Evolutionary conservation across 2,113 vertebrate genomes (phyloP), one percentile per base, ranked within the genome.

Genomic region (Dinomys branickii): DNA sequence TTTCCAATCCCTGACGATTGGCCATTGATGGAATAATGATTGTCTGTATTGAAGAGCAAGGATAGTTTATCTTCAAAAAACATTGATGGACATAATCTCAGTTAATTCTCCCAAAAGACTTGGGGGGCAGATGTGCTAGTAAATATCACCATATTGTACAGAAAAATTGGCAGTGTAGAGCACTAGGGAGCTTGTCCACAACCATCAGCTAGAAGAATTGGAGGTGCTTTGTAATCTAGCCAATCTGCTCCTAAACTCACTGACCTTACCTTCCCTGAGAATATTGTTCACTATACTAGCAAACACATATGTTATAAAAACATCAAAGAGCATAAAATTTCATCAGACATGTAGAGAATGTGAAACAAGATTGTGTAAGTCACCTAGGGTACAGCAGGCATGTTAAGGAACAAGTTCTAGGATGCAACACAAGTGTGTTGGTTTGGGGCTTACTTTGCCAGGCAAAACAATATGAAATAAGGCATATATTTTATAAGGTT

Each of bases 41-140:
- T 47, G n/a, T 44, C 52, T 33, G 0, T 24, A 14, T 50, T 2
- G 20, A 35, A 28, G 10, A 59, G 19, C 7, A 73, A 4, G 3
- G 8, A 7, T 1, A 26, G 35, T 33, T 91, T 3, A 5, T 4
- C n/a, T 47, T 90, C 50, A 86, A 30, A 85, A 65, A 41, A 12
- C 7, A 20, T 28, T 11, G 38, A 26, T 4, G 38, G 61, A 58
- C 2, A 12, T 0, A 7, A 75, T 24, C 26, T 24, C 28, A 8
- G 54, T 33, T n/a, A n/a, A 73, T 44, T 65, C 13, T 61, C 38
- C 54, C 3, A 1, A 2, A 1, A 78, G 47, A 59, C 14, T 2
- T 3, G 4, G 5, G 54, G 78, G 24, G 3, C 9, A 9, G 56
- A 4, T 4, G 0, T n/a, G 33, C 1, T 0, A 7, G 28, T 58